These are phyloP conservation scores for Dermatemys mawii DNA, from an alignment of 2,113 vertebrate genomes.

Conservation along the genomic window DNA sequence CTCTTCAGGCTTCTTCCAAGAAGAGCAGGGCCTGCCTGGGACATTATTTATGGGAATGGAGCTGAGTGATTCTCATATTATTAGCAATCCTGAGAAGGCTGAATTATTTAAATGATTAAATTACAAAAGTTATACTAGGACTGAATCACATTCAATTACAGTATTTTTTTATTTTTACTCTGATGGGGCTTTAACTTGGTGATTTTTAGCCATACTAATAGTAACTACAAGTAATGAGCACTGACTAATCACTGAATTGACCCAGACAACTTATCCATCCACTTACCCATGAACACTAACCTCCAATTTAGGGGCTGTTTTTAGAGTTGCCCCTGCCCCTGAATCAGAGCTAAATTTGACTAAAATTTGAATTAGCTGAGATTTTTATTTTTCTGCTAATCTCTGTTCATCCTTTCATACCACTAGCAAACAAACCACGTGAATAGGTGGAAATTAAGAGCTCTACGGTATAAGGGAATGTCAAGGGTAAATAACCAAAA, in stretches of 20 bases:
- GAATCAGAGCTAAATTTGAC: not conserved
- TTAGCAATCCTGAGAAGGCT: too few relatives aligned
- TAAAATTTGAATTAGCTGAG: not conserved
- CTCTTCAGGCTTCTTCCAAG: not conserved
- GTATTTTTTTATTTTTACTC: not conserved
- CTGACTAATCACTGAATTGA: not conserved
- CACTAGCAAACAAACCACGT: not conserved
- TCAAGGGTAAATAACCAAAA: not conserved
- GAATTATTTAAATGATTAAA: not conserved
- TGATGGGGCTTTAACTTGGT: not conserved
- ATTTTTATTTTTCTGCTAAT: not conserved
- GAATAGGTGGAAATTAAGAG: not conserved
- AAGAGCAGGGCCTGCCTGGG: not conserved
- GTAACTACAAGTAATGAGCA: not conserved
- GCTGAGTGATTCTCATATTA: not conserved
- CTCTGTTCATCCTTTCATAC: not conserved
- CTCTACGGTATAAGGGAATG: not conserved
- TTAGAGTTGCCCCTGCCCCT: not conserved
- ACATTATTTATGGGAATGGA: not conserved
- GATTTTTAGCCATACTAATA: not conserved
- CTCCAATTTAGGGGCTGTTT: not conserved
- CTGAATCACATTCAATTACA: not conserved
- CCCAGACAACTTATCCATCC: not conserved
- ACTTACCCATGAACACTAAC: too few relatives aligned
- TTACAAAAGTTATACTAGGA: not conserved